A percentile compares a stretch with the other conserved stretches of the same genome.
phyloP scores from a whole-genome alignment of 2,888 invertebrate genomes.

The Gnatocerus cornutus region DNA sequence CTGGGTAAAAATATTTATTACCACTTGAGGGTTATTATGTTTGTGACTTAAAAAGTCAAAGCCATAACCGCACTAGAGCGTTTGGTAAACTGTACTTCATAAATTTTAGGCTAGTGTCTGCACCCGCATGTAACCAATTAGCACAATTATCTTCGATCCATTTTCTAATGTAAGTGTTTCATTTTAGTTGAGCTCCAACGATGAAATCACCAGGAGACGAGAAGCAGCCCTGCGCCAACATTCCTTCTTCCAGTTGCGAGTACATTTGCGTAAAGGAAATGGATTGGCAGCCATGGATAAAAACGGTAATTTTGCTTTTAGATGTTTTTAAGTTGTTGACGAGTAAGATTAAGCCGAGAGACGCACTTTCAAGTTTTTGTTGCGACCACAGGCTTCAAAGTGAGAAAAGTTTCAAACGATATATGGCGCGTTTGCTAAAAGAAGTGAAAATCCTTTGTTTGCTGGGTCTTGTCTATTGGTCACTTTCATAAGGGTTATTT shows the following conservation, averaged over 20 bases:
- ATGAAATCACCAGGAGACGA: slow-evolving; percentile 80
- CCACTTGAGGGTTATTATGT: too few relatives aligned
- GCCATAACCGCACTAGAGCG: too few relatives aligned
- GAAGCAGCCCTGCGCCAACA: slow-evolving; percentile 87
- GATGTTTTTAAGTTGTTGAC: slow-evolving; percentile 19
- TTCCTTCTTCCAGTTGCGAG: slow-evolving; percentile 93
- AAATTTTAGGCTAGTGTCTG: too few relatives aligned
- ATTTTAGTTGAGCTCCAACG: slow-evolving; percentile 74
- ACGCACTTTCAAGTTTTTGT: slow-evolving; percentile 26
- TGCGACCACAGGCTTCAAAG: not conserved
- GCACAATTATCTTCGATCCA: not conserved
- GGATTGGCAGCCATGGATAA: slow-evolving; percentile 95
- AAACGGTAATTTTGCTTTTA: slow-evolving; percentile 81
- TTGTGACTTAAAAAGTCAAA: too few relatives aligned
- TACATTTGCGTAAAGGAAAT: slow-evolving; percentile 90
- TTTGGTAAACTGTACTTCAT: too few relatives aligned
- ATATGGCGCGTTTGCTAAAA: not conserved
- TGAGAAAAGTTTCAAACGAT: slow-evolving; percentile 1
- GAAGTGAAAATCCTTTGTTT: too few relatives aligned
- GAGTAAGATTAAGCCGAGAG: slow-evolving; percentile 5
- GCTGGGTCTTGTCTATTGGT: too few relatives aligned
- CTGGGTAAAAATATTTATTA: too few relatives aligned
- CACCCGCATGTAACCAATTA: not conserved
- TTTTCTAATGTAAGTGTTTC: not conserved
- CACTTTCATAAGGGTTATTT: too few relatives aligned